Base-by-base conservation (phyloP, 2,113 vertebrate species). In the Oceanodroma tethys region DNA sequence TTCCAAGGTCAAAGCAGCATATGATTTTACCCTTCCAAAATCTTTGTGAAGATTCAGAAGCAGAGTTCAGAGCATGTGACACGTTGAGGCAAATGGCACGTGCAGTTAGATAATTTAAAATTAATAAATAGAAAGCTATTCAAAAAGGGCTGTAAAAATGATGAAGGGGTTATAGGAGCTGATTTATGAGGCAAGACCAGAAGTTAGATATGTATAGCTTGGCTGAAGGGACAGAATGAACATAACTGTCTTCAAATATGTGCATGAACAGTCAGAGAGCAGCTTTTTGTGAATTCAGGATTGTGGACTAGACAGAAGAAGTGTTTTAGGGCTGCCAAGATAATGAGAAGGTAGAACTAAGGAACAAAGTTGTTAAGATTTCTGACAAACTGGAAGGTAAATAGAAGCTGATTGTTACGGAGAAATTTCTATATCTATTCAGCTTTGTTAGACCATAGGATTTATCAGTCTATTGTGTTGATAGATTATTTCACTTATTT, bases 121-220 rank as follows among this genome's bases (percentile, higher is more conserved):
- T 95, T 88, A 92, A 93, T 88, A 95, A 81, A 96, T 29, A 95
- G 81, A 88, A 86, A 86, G 59, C 81, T 80, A 43, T 79, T 93
- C 53, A 76, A 90, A 83, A 94, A 91, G 19, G 73, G 53, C 74
- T 91, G 74, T 91, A 81, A 93, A 96, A 93, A 71, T 95, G 89
- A 96, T 94, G 67, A 75, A 90, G 21, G 17, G 56, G 8, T 58
- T 88, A 65, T 62, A 40, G 56, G 50, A 63, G 32, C 32, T 96
- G 95, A 96, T 97, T 94, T 92, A 95, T 90, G 89, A 93, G 73
- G 82, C 83, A 89, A 80, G 88, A 73, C 21, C 58, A 76, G 73
- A 63, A 93, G 67, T 76, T 74, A 66, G 93, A 43, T 82, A 62
- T 47, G 38, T 70, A 12, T 48, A 87, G 55, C 22, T 81, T 85